Percentiles rank a stretch among this genome's conserved stretches.
These are phyloP conservation scores for Cyphomyrus discorhynchus DNA, from an alignment of 2,113 vertebrate genomes.

Conservation along the genomic window DNA sequence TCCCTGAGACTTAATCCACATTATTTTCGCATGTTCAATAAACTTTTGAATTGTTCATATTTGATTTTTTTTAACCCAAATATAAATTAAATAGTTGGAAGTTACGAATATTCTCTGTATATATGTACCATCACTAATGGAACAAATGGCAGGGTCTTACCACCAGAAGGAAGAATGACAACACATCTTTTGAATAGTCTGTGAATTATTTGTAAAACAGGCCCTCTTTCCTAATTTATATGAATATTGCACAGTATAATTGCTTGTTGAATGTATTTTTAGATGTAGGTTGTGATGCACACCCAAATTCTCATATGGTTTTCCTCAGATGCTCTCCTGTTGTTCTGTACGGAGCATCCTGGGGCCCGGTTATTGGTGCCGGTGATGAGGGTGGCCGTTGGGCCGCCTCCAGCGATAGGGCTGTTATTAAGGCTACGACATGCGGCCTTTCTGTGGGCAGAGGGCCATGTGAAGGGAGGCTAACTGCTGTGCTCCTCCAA, in stretches of 20 bases:
- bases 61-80: background rate
- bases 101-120: background rate
- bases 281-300: background rate
- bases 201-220: constrained; percentile 6
- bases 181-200: background rate
- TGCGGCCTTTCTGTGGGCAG: background rate
- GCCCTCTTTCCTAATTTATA: background rate
- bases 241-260: constrained; percentile 1
- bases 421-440: background rate
- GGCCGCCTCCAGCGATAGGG: background rate
- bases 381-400: background rate
- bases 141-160: background rate
- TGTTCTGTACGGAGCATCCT: background rate
- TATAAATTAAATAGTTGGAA: background rate
- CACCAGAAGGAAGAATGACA: background rate
- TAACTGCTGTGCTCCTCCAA: constrained; percentile 56
- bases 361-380: background rate
- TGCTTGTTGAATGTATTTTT: background rate
- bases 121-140: background rate
- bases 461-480: constrained; percentile 35
- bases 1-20: background rate
- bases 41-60: background rate
- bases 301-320: background rate
- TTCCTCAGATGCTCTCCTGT: background rate
- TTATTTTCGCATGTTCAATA: background rate